Conservation (phyloP, 1,140 invertebrate genomes). For the Olivierus martensii region DNA sequence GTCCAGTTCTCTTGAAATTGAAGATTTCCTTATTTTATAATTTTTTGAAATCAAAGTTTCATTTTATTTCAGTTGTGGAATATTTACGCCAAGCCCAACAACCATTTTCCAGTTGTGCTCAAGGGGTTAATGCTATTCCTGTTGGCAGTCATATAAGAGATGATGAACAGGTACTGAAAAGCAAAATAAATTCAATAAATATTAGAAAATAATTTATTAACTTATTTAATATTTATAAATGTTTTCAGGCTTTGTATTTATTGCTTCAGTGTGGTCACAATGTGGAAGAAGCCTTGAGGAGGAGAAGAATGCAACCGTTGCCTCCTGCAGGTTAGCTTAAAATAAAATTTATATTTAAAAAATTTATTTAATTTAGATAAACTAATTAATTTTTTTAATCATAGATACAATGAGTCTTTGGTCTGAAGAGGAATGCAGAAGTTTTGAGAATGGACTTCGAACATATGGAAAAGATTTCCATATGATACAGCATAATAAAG, state of each 20-base stretch:
- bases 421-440: constrained; percentile 94
- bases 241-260: constrained; percentile 63
- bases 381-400: too few species aligned
- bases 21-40: too few species aligned
- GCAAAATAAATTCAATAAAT: too few species aligned
- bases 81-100: constrained; percentile 58
- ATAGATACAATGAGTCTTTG: constrained; percentile 67
- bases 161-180: constrained; percentile 52
- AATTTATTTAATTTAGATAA: neutral
- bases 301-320: constrained; percentile 58
- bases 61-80: constrained; percentile 43
- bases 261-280: constrained; percentile 89
- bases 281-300: constrained; percentile 73
- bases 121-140: constrained; percentile 47
- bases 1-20: too few species aligned
- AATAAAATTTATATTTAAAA: constrained; percentile 2
- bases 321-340: constrained; percentile 38
- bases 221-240: too few species aligned
- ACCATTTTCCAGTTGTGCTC: constrained; percentile 27
- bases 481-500: constrained; percentile 84
- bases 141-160: constrained; percentile 68
- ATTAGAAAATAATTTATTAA: too few species aligned
- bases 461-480: constrained; percentile 93
- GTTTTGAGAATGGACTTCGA: constrained; percentile 88
- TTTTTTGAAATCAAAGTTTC: neutral